Percentiles rank a stretch among this genome's conserved stretches.
Conservation (phyloP, 2,113 vertebrate genomes). For the Axis porcinus region DNA sequence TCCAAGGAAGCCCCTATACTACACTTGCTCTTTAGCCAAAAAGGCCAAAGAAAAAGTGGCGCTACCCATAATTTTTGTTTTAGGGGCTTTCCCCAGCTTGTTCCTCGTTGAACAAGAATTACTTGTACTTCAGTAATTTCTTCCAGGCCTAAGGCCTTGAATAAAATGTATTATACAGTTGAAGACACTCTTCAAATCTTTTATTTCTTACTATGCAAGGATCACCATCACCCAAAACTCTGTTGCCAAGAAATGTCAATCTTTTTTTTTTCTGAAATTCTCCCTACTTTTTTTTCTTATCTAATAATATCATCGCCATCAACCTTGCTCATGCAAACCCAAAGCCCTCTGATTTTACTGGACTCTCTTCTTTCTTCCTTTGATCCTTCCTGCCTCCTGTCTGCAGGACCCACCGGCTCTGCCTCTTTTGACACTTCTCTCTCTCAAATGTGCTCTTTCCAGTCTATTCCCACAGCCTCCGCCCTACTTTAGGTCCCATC, state of each 20-base stretch:
- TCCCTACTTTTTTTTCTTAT: neutral
- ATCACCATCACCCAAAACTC: neutral
- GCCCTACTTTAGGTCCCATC: neutral
- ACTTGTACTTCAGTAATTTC: neutral
- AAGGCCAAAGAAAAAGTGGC: neutral
- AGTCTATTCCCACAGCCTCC: neutral
- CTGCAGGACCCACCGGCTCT: neutral
- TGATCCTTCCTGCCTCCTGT: neutral
- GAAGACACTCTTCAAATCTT: neutral
- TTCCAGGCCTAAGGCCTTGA: neutral
- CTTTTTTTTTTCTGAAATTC: neutral
- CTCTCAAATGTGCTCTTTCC: neutral
- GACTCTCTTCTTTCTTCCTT: neutral
- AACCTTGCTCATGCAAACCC: no score
- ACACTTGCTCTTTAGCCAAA: neutral
- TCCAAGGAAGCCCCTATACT: neutral
- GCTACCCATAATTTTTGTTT: neutral
- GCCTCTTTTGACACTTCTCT: neutral
- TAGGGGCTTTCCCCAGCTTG: neutral
- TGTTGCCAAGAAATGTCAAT: neutral
- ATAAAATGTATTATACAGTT: neutral
- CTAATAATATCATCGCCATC: neutral
- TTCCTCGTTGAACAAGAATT: neutral
- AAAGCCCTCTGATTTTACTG: neutral
- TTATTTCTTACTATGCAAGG: neutral